A percentile compares a stretch with the other conserved stretches of the same genome.
These are phyloP conservation scores for Druceiella hillmani DNA, from an alignment of 2,888 invertebrate genomes.

Conservation along the genomic window DNA sequence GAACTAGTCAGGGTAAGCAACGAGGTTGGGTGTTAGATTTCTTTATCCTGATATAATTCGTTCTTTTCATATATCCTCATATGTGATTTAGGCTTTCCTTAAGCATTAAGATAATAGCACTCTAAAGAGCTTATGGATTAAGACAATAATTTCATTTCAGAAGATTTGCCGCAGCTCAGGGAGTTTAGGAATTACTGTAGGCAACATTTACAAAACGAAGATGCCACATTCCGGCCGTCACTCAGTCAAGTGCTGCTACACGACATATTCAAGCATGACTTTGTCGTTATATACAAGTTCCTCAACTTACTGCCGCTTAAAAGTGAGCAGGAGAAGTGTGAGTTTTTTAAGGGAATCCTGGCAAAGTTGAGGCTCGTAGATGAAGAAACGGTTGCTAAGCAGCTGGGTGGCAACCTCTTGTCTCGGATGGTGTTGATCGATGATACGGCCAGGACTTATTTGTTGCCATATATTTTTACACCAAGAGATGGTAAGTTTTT, in stretches of 20 bases:
- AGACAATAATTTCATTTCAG: too few species aligned
- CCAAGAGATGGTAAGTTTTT: slow-evolving; percentile 62
- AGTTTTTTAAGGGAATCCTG: slow-evolving; percentile 70
- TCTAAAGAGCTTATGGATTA: too few species aligned
- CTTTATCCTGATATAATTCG: too few species aligned
- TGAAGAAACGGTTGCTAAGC: slow-evolving; percentile 75
- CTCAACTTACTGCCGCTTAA: slow-evolving; percentile 78
- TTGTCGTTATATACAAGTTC: slow-evolving; percentile 78
- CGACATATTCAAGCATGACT: slow-evolving; percentile 80
- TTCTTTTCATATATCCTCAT: too few species aligned
- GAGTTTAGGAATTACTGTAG: slow-evolving; percentile 68
- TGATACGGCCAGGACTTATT: slow-evolving; percentile 65
- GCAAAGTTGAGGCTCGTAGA: slow-evolving; percentile 66
- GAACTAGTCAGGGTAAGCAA: too few species aligned
- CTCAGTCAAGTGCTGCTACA: slow-evolving; percentile 63
- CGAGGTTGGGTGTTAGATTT: too few species aligned
- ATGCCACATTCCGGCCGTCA: slow-evolving; percentile 60
- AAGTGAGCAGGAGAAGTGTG: slow-evolving; percentile 65
- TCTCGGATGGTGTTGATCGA: slow-evolving; percentile 84
- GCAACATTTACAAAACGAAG: slow-evolving; percentile 60
- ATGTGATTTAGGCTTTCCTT: too few species aligned
- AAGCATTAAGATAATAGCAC: too few species aligned
- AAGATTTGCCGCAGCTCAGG: slow-evolving; percentile 61
- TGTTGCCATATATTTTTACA: slow-evolving; percentile 65
- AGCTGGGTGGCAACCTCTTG: slow-evolving; percentile 70